Base-by-base conservation (phyloP, 2,888 invertebrate species). In the Scaptomyza polygonia region DNA sequence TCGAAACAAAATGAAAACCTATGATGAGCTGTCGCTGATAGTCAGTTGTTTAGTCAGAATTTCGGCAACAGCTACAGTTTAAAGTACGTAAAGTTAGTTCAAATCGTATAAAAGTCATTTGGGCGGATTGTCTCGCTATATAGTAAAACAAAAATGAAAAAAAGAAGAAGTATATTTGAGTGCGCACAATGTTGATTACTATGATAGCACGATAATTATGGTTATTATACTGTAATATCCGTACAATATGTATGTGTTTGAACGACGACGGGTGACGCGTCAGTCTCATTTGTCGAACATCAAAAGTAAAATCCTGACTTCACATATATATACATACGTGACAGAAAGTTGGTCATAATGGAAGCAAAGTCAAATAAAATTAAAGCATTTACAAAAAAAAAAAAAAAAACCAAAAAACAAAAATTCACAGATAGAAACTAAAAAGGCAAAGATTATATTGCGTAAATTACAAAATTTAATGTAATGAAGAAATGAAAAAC, bases 371-470 rank as follows among this genome's bases (percentile, higher is more conserved):
- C 78, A 83, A 86, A 86, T 84, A 86, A 81, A 80, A 64, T 77
- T 77, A 68, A 80, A 86, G 89, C 89, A 89, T 89, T 89, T 89
- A 89, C 78, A 89, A 89, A 79, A 77, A 67, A 73, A 78, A 77
- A 47, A 30, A 89, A 79, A 79, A 69, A 74, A 78, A 76, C 25
- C 25, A 7, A 4, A 27, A 75, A 72, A 72, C 79, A 68, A 69
- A 75, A 67, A 79, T 64, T 77, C 72, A 81, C 78, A 67, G 73
- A 75, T 78, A 72, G 66, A 70, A 69, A 49, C 48, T 40, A 57
- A 71, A 63, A 59, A 67, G 77, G 48, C 48, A 63, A 68, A 56
- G 49, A 62, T 77, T 74, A 67, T 65, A 77, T 76, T 67, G 62
- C 48, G 58, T 72, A 63, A 72, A 81, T 71, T 79, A 80, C 65